These are phyloP conservation scores for Irena cyanogastra DNA, from an alignment of 2,113 vertebrate genomes.

Conservation along the genomic window DNA sequence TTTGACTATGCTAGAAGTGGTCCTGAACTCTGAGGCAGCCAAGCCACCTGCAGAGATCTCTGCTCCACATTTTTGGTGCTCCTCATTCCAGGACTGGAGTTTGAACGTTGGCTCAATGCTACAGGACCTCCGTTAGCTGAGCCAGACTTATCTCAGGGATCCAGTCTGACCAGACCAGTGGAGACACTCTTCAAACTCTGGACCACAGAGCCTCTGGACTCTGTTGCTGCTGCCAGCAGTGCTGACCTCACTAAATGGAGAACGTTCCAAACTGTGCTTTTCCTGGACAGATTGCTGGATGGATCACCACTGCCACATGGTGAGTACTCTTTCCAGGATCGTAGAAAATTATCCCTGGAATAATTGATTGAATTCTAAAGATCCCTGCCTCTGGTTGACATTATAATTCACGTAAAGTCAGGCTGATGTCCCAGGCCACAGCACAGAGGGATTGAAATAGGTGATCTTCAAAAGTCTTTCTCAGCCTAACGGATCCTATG, in stretches of 20 bases:
- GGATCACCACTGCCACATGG: slow-evolving; percentile 84
- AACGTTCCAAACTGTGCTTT: slow-evolving; percentile 94
- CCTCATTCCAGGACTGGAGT: slow-evolving; percentile 83
- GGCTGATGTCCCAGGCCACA: background rate
- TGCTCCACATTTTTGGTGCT: background rate
- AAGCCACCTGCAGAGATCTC: background rate
- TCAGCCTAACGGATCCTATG: background rate
- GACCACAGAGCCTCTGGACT: slow-evolving; percentile 75
- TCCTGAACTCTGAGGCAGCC: background rate
- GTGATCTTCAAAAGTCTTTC: background rate
- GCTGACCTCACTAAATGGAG: slow-evolving; percentile 87
- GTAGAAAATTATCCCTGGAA: background rate
- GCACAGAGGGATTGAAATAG: background rate
- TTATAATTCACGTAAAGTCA: background rate
- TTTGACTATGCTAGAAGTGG: background rate
- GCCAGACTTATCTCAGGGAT: slow-evolving; percentile 91
- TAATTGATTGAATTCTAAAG: background rate
- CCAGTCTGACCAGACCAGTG: slow-evolving; percentile 82
- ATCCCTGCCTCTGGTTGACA: background rate
- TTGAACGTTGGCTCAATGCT: slow-evolving; percentile 91
- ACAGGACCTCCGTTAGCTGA: slow-evolving; percentile 88
- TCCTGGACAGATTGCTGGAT: slow-evolving; percentile 91
- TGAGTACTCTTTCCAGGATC: slow-evolving; percentile 46
- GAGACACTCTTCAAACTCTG: slow-evolving; percentile 87
- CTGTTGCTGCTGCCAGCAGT: slow-evolving; percentile 70